These are phyloP conservation scores for Darevskia mixta DNA, from an alignment of 2,797 vertebrate genomes.

Conservation along the genomic window DNA sequence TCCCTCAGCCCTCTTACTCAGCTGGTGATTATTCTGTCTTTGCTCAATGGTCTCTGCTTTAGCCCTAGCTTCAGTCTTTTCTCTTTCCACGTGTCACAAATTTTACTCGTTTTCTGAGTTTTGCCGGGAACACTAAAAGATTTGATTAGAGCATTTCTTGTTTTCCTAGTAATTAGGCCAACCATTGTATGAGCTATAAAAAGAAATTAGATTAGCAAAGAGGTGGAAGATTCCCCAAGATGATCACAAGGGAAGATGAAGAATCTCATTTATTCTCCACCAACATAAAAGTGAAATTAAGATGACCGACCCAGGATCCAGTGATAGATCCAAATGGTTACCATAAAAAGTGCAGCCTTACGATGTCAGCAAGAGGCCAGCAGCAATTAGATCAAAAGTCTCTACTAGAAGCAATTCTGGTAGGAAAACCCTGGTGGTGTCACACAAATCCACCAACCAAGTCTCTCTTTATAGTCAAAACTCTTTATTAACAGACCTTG, in stretches of 20 bases:
- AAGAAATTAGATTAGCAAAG: slow-evolving; percentile 71
- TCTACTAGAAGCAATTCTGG: background rate
- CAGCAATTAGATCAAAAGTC: background rate
- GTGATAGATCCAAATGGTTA: slow-evolving; percentile 44
- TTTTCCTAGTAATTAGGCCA: slow-evolving; percentile 76
- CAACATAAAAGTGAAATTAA: background rate
- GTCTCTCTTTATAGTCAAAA: background rate
- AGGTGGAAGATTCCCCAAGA: slow-evolving; percentile 67
- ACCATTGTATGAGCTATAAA: slow-evolving; percentile 72
- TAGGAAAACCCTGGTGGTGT: background rate
- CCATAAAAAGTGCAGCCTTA: background rate
- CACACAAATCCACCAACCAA: background rate
- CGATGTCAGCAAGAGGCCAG: background rate
- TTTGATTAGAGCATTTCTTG: slow-evolving; percentile 70
- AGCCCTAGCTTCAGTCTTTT: background rate
- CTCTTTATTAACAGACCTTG: background rate
- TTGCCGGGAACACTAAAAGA: slow-evolving; percentile 73
- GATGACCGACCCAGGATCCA: slow-evolving; percentile 44
- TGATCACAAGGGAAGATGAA: slow-evolving; percentile 49
- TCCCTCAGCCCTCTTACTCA: background rate
- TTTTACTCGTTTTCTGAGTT: slow-evolving; percentile 73
- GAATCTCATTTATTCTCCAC: slow-evolving; percentile 59
- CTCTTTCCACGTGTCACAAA: slow-evolving; percentile 62
- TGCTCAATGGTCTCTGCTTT: slow-evolving; percentile 50
- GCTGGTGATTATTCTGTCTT: background rate